Evolutionary conservation across 2,113 vertebrate genomes (phyloP), one percentile per base, ranked within the genome.

Genomic region (Enhydra lutris): DNA sequence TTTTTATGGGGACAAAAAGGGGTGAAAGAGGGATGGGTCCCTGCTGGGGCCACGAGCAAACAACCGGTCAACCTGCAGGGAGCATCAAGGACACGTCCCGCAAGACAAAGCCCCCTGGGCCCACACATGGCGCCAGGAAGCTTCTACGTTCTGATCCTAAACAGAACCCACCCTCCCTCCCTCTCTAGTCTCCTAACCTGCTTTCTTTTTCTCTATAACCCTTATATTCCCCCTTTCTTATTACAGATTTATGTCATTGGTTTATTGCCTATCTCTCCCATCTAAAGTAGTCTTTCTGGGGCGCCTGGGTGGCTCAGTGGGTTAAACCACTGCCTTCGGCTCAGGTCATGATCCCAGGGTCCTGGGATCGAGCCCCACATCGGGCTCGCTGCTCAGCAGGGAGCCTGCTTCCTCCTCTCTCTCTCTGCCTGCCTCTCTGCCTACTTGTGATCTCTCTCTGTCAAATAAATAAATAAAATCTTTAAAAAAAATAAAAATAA

Each of bases 1-100:
- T 29, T 55, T 61, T n/a, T 13, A 21, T 36, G 39, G 23, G 23
- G 34, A 39, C 47, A 74, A 47, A 47, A 50, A 39, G 0, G 3
- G 1, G 6, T 39, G 1, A 63, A 45, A 31, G 9, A 6, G 18
- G 8, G 17, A 12, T 0, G 2, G 17, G 17, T 0, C 42, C 45
- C n/a, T 2, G 12, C 47, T 21, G 50, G 57, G 29, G 18, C 73
- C 84, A 76, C 93, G 78, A 39, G 18, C 23, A 14, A 20, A 57
- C 61, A 76, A 52, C 82, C 15, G 81, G 39, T 20, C 61, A 6
- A 12, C 55, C 31, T 45, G 4, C 23, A 17, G n/a, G 23, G 3
- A 0, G 4, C 9, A 23, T 36, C 76, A 71, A 86, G 20, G 39
- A 29, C 0, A 9, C 1, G 47, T 21, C 4, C 15, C 4, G 18